Evolutionary conservation across 2,113 vertebrate genomes (phyloP).

Genomic region (Calyptomena viridis): DNA sequence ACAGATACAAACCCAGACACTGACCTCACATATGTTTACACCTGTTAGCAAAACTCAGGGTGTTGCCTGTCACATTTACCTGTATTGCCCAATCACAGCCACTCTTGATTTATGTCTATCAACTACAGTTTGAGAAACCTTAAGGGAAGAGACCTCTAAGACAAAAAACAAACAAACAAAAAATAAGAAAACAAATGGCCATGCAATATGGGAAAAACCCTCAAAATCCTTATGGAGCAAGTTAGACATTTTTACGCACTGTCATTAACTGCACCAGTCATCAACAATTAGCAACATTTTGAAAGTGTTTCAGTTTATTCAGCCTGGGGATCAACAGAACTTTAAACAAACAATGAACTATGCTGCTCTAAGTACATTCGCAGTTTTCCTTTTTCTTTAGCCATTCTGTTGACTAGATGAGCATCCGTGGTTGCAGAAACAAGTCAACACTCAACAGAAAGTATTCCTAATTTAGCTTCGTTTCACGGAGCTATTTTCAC

Average conservation of each 20-base stretch:
- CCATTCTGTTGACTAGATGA: not conserved
- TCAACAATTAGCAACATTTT: not conserved
- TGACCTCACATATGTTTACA: no score
- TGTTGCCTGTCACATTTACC: no score
- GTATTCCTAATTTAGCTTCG: not conserved
- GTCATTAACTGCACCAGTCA: not conserved
- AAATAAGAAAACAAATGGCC: not conserved
- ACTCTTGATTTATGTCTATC: not conserved
- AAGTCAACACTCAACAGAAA: not conserved
- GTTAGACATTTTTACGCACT: not conserved
- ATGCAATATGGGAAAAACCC: not conserved
- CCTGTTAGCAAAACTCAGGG: no score
- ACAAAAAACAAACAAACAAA: not conserved
- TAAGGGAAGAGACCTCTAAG: not conserved
- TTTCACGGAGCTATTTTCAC: constrained; percentile 29
- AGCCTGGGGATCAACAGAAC: not conserved
- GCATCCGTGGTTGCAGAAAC: not conserved
- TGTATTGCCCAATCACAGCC: no score
- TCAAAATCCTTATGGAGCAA: not conserved
- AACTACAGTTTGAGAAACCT: not conserved
- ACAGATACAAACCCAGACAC: no score
- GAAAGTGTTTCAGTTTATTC: not conserved
- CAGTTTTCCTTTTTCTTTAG: not conserved
- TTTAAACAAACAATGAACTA: not conserved
- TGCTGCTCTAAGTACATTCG: not conserved